Percentiles rank a stretch among this genome's conserved stretches.
phyloP scores from a whole-genome alignment of 2,797 vertebrate species.

The Margarornis squamiger region DNA sequence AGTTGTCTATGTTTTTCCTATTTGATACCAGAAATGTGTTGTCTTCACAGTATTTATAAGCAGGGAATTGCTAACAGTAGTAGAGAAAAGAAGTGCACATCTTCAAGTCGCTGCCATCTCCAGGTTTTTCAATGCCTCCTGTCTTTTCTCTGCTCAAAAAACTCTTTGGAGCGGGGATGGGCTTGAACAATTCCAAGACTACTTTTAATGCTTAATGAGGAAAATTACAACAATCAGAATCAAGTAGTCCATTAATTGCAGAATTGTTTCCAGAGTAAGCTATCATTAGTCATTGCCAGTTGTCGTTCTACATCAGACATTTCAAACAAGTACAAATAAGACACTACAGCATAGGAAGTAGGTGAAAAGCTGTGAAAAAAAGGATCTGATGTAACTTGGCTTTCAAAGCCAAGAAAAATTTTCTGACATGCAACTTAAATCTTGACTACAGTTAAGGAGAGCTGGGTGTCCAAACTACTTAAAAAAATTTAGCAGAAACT shows the following conservation, averaged over 20 bases:
- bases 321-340: not conserved
- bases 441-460: not conserved
- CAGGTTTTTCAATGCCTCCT: not conserved
- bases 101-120: not conserved
- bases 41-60: not conserved
- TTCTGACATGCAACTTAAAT: not conserved
- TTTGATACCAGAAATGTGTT: not conserved
- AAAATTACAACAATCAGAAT: not conserved
- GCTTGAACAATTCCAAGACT: not conserved
- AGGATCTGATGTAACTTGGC: not conserved
- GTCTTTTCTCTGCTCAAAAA: not conserved
- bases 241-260: slow-evolving; percentile 11
- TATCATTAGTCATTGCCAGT: slow-evolving; percentile 1
- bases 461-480: not conserved
- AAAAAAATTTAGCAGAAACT: not conserved
- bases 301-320: slow-evolving; percentile 3
- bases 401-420: slow-evolving; percentile 40
- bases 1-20: not conserved
- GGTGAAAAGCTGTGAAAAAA: slow-evolving; percentile 13
- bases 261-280: not conserved
- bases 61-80: not conserved
- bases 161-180: not conserved
- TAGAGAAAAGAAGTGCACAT: not conserved
- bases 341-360: not conserved
- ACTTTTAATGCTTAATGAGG: not conserved